Conservation (phyloP, 2,797 vertebrate species). For the Xiphorhynchus erythropygius region DNA sequence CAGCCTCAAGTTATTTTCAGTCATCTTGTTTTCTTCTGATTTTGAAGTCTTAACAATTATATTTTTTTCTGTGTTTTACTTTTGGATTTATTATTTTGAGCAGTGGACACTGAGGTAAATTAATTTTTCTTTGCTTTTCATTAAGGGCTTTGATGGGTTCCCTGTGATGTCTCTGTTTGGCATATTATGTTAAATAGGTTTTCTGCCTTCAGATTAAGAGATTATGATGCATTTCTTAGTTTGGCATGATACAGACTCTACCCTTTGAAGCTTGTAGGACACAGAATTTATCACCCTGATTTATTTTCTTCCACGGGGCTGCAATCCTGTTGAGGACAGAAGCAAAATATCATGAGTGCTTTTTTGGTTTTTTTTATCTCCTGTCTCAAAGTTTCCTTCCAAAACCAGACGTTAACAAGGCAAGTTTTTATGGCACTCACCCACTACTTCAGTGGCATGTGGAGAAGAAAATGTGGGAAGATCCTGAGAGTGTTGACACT, state of each 20-base stretch:
- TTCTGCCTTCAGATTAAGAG: slow-evolving; percentile 12
- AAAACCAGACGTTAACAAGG: rapidly evolving
- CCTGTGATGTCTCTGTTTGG: neutral
- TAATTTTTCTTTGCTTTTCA: neutral
- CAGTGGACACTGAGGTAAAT: neutral
- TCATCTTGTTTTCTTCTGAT: neutral
- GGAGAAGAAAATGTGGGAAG: neutral
- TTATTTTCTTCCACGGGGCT: neutral
- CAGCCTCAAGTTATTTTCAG: neutral
- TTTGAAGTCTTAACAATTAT: neutral
- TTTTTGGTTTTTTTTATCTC: neutral
- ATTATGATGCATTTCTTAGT: neutral
- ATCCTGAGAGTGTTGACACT: rapidly evolving
- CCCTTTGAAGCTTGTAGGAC: neutral
- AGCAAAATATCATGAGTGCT: neutral
- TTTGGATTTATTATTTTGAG: neutral
- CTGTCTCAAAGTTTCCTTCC: neutral
- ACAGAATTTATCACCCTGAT: neutral
- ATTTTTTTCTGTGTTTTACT: neutral
- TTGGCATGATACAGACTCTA: neutral
- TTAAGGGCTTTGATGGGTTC: neutral
- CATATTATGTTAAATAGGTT: neutral
- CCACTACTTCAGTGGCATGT: neutral
- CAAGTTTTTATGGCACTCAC: neutral
- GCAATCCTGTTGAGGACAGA: neutral